These are phyloP conservation scores for Eutrigla gurnardus DNA, from an alignment of 2,797 vertebrate species.

Conservation along the genomic window DNA sequence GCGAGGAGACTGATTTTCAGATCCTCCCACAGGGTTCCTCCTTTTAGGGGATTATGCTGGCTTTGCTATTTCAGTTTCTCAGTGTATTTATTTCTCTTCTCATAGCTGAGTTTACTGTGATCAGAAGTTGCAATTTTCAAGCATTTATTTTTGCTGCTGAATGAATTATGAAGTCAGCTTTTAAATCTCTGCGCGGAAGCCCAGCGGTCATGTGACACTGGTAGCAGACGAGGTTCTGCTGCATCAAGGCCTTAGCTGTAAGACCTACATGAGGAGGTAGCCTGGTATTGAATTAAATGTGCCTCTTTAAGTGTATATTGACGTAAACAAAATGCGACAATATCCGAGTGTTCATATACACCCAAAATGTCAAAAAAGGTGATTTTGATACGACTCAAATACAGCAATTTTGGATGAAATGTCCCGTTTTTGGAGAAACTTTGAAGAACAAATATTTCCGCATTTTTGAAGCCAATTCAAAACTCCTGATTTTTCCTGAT, in stretches of 20 bases:
- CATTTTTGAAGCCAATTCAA: conserved; percentile 32
- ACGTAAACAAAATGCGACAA: conserved; percentile 28
- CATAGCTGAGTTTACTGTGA: conserved; percentile 84
- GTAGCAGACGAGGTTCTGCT: conserved; percentile 56
- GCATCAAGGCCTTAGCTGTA: conserved; percentile 67
- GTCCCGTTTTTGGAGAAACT: conserved; percentile 14
- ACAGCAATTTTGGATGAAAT: conserved; percentile 30
- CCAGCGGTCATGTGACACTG: conserved; percentile 52
- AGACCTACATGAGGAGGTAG: conserved; percentile 41
- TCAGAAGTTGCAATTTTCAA: conserved; percentile 73
- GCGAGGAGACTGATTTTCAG: conserved; percentile 48
- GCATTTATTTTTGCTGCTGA: conserved; percentile 74
- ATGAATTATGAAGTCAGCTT: conserved; percentile 68
- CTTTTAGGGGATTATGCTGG: conserved; percentile 68
- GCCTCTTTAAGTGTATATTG: conserved; percentile 60
- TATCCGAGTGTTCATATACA: conserved; percentile 27
- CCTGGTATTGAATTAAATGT: conserved; percentile 58
- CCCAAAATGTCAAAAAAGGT: conserved; percentile 10
- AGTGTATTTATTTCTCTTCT: conserved; percentile 83
- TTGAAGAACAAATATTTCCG: conserved; percentile 24
- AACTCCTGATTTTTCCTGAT: conserved; percentile 33
- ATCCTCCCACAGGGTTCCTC: conserved; percentile 62
- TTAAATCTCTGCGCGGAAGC: conserved; percentile 41
- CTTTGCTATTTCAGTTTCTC: conserved; percentile 77
- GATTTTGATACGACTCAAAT: conserved; percentile 44